Conservation (phyloP, 2,113 vertebrate genomes). For the Peucedramus taeniatus region DNA sequence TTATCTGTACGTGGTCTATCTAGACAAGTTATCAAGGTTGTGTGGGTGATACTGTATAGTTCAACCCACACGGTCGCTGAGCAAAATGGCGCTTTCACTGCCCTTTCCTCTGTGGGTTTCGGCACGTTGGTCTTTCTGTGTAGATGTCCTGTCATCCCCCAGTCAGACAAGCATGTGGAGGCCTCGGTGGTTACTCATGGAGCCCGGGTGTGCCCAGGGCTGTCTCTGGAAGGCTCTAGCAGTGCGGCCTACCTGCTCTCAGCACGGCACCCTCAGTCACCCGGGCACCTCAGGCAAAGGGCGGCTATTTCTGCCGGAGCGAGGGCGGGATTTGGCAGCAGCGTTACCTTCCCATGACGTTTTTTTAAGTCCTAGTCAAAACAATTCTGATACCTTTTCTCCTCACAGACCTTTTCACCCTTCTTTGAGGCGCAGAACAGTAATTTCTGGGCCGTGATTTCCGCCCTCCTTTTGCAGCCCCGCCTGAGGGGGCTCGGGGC, state of each 20-base stretch:
- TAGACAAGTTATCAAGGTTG: neutral
- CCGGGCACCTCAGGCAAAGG: neutral
- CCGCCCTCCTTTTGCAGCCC: fast-evolving
- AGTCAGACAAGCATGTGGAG: neutral
- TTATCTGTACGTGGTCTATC: neutral
- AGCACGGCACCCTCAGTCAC: neutral
- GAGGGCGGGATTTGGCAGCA: neutral
- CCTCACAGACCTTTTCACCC: neutral
- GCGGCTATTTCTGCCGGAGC: neutral
- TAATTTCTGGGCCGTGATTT: fast-evolving
- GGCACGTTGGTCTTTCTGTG: neutral
- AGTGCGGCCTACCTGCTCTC: fast-evolving
- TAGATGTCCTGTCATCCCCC: too few relatives aligned
- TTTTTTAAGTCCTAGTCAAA: neutral
- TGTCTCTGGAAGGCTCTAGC: neutral
- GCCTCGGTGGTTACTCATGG: fast-evolving
- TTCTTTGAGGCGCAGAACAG: neutral
- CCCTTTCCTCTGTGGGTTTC: neutral
- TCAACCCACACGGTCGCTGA: neutral
- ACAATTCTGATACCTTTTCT: neutral
- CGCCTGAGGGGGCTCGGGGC: fast-evolving
- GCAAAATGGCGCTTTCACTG: neutral
- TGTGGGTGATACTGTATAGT: neutral
- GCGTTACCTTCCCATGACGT: neutral
- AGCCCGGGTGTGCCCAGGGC: neutral